A percentile compares a stretch with the other conserved stretches of the same genome.
phyloP scores from a whole-genome alignment of 2,888 invertebrate species.

The Scrobipalpa atriplicella region DNA sequence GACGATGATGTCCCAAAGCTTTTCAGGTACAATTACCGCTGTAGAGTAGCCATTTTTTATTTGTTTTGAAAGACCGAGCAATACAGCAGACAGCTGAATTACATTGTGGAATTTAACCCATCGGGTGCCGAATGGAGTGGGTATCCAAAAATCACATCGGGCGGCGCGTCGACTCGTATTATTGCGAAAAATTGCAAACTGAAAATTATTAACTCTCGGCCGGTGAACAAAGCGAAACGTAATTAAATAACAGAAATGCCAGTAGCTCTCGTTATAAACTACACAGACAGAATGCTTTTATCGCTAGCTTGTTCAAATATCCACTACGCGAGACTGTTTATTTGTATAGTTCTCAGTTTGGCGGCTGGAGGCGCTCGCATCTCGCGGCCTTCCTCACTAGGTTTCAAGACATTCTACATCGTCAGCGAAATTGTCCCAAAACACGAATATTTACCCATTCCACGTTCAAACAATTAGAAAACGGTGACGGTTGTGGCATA shows the following conservation, averaged over 20 bases:
- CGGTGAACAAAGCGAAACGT: constrained; percentile 23
- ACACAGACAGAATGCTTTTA: constrained; percentile 26
- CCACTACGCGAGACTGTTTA: constrained; percentile 23
- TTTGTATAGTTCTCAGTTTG: constrained; percentile 23
- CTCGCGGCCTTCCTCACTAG: constrained; percentile 19
- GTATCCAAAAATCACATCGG: constrained; percentile 13
- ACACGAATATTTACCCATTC: neutral
- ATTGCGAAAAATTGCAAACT: constrained; percentile 28
- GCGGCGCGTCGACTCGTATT: constrained; percentile 12
- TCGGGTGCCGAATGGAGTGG: neutral
- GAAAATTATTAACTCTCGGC: constrained; percentile 25
- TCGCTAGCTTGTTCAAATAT: constrained; percentile 29
- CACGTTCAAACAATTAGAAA: constrained; percentile 10
- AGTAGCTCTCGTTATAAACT: constrained; percentile 25
- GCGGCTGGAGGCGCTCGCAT: constrained; percentile 18
- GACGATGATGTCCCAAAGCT: neutral
- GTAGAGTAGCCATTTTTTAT: neutral
- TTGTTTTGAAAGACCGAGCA: neutral
- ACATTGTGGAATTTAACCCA: neutral
- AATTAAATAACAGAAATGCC: constrained; percentile 30
- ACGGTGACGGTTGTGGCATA: neutral
- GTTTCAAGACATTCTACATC: neutral
- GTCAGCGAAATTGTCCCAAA: constrained; percentile 18
- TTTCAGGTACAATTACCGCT: neutral
- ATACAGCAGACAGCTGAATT: neutral